Evolutionary conservation across 2,797 vertebrate species (phyloP), one percentile per base, ranked within the genome.

Genomic region (Gadopsis marmoratus): DNA sequence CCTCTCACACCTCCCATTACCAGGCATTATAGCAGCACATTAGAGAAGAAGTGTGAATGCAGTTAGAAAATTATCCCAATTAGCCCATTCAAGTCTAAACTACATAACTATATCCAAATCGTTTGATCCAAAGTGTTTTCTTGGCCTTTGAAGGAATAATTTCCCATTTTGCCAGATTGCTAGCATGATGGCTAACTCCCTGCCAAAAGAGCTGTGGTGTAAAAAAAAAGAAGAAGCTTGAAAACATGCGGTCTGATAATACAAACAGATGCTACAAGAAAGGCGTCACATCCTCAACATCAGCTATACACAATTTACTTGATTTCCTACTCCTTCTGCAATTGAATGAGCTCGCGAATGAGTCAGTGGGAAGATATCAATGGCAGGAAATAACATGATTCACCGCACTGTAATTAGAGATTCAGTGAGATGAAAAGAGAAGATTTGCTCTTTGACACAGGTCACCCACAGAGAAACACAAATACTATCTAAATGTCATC

Each of bases 391-490:
- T 89, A 91, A 84, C 83, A 88, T 68, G 86, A 91, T 84, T 93
- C 89, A 85, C 71, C 79, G 82, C 89, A 35, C 88, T 79, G 88
- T 89, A 92, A 94, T 93, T 92, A 93, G 86, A 91, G 87, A 91
- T 90, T 88, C 83, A 84, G 73, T 19, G 35, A 85, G 84, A 91
- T 89, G 90, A 93, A 93, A 91, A 77, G 91, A 65, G 78, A 85
- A 83, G 82, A 91, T 90, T 87, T 86, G 88, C 86, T 93, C 88
- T 91, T 87, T 91, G 90, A 91, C 86, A 91, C 69, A 23, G 87
- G 90, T 91, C 91, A 88, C 93, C 91, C 89, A 88, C 90, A 66
- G 91, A 91, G 93, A 91, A 85, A 87, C 89, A 93, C 88, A 93
- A 93, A 93, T 78, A 83, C 79, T 64, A 82, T 89, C 87, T 88